Percentiles rank a stretch among this genome's conserved stretches.
phyloP scores from a whole-genome alignment of 2,113 vertebrate genomes.

The Craseonycteris thonglongyai region DNA sequence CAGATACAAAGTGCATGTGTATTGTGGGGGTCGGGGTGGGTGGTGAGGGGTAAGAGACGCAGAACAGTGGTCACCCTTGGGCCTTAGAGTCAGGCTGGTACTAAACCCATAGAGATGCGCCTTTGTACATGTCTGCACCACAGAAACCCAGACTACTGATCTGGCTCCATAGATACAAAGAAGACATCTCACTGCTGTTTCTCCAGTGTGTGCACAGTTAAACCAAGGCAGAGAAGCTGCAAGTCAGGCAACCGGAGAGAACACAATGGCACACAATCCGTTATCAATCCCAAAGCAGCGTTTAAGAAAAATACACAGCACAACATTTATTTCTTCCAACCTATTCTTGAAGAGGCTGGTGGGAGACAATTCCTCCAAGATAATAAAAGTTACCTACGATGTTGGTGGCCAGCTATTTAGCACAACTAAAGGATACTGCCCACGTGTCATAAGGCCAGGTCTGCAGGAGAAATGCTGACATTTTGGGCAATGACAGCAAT shows the following conservation, averaged over 20 bases:
- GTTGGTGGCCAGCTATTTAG: not conserved
- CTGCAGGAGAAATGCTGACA: conserved; percentile 3
- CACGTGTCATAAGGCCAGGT: not conserved
- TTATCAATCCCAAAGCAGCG: not conserved
- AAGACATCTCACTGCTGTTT: not conserved
- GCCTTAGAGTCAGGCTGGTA: not conserved
- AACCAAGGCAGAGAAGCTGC: not conserved
- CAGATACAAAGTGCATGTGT: not conserved
- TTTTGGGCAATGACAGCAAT: conserved; percentile 3
- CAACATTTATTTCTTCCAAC: not conserved
- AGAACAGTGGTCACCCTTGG: not conserved
- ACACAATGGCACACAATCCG: not conserved
- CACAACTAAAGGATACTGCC: not conserved
- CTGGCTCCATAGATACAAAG: not conserved
- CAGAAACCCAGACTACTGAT: not conserved
- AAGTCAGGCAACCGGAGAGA: not conserved
- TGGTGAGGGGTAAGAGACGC: not conserved
- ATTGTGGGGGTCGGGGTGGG: no score
- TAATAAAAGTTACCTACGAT: not conserved
- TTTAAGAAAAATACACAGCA: not conserved
- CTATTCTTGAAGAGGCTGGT: not conserved
- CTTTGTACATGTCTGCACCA: not conserved
- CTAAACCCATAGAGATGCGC: not conserved
- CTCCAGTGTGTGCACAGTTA: not conserved
- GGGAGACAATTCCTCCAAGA: not conserved